Percentiles rank a stretch among this genome's conserved stretches.
These are phyloP conservation scores for Drosophila arizonae DNA, from an alignment of 1,140 invertebrate genomes.

Conservation along the genomic window DNA sequence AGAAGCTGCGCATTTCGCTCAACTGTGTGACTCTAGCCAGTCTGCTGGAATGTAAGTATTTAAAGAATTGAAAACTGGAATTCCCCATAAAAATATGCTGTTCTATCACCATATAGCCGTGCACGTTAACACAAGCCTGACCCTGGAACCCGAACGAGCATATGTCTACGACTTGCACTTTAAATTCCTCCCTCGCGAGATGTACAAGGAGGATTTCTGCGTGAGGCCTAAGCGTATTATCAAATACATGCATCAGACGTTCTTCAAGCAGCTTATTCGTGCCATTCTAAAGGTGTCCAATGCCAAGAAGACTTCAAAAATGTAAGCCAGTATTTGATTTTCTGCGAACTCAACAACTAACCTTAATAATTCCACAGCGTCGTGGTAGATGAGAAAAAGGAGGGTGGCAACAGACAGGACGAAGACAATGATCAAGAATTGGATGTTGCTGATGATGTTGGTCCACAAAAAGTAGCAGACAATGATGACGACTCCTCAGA, in stretches of 20 bases:
- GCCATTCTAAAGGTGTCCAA: constrained; percentile 83
- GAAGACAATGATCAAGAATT: constrained; percentile 79
- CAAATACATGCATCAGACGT: constrained; percentile 87
- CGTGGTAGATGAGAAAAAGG: constrained; percentile 72
- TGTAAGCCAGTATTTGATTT: constrained; percentile 32
- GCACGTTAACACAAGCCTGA: constrained; percentile 86
- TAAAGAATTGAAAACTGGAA: background rate
- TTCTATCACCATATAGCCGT: constrained; percentile 76
- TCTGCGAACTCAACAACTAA: background rate
- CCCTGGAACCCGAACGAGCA: constrained; percentile 84
- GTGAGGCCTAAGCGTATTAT: constrained; percentile 88
- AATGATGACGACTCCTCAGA: constrained; percentile 84
- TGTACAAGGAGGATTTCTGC: constrained; percentile 88
- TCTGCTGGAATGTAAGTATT: constrained; percentile 87
- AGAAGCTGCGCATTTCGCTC: constrained; percentile 88
- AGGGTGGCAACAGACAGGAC: constrained; percentile 51
- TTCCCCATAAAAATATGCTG: background rate
- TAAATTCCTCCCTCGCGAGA: constrained; percentile 88
- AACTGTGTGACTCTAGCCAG: constrained; percentile 90
- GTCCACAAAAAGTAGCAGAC: constrained; percentile 16
- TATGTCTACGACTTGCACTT: constrained; percentile 86
- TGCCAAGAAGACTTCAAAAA: constrained; percentile 59
- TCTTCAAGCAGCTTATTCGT: constrained; percentile 86
- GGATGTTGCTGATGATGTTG: constrained; percentile 58
- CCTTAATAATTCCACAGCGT: constrained; percentile 36